Percentiles rank a stretch among this genome's conserved stretches.
These are phyloP conservation scores for Nemotelus pantherinus DNA, from an alignment of 2,888 invertebrate genomes.

Conservation along the genomic window DNA sequence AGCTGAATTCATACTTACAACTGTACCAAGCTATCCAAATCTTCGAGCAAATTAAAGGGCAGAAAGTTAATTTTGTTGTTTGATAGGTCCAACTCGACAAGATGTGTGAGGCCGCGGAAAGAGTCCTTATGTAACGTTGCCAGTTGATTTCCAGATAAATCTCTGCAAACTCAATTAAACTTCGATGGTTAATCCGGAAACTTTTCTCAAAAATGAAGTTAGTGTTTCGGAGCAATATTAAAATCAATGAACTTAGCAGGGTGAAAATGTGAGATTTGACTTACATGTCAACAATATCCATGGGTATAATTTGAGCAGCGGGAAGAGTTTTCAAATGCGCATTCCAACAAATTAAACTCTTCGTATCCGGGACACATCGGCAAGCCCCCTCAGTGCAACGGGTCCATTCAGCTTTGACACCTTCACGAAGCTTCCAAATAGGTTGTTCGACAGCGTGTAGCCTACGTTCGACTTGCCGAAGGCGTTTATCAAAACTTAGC, in stretches of 20 bases:
- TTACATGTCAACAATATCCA: constrained; percentile 71
- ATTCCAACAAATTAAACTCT: constrained; percentile 73
- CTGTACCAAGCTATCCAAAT: constrained; percentile 69
- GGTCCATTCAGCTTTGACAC: constrained; percentile 67
- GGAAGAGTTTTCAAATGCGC: constrained; percentile 69
- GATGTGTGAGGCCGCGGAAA: constrained; percentile 69
- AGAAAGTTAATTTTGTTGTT: constrained; percentile 73
- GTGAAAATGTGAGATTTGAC: constrained; percentile 46
- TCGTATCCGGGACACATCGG: constrained; percentile 72
- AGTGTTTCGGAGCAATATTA: neutral
- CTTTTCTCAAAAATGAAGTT: neutral
- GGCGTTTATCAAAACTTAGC: constrained; percentile 57
- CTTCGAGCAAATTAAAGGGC: constrained; percentile 70
- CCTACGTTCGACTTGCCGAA: constrained; percentile 69
- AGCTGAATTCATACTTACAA: constrained; percentile 65
- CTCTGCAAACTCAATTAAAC: constrained; percentile 65
- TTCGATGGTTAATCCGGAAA: neutral
- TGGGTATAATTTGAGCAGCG: constrained; percentile 70
- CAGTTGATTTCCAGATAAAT: constrained; percentile 74
- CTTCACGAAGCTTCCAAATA: constrained; percentile 69
- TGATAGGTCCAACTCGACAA: constrained; percentile 73
- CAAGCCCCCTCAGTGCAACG: constrained; percentile 73
- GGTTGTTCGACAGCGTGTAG: constrained; percentile 74
- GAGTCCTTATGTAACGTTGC: constrained; percentile 73
- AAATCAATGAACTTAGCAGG: neutral